A percentile compares a stretch with the other conserved stretches of the same genome.
Conservation (phyloP, 2,888 invertebrate genomes). For the Morpho helenor region DNA sequence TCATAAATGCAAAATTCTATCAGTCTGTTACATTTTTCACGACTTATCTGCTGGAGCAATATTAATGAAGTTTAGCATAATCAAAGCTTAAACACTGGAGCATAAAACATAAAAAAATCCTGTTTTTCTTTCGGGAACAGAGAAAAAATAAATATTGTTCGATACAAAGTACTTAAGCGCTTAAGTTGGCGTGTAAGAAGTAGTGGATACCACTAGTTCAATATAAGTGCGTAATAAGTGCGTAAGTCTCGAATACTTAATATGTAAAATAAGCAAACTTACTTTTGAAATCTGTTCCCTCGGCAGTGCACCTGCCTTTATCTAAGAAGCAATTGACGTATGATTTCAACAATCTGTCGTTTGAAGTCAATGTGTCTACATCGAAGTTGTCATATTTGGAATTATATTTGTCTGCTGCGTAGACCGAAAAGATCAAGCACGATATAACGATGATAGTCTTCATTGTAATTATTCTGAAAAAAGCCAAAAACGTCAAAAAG, state of each 20-base stretch:
- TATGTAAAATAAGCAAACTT: slow-evolving; percentile 44
- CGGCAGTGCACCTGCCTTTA: slow-evolving; percentile 84
- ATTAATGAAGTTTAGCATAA: too few species aligned
- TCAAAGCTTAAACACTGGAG: too few species aligned
- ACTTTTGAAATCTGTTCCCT: slow-evolving; percentile 86
- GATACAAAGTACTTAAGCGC: too few species aligned
- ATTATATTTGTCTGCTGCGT: slow-evolving; percentile 78
- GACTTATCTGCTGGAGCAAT: neutral
- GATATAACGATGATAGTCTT: slow-evolving; percentile 49
- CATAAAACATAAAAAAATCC: too few species aligned
- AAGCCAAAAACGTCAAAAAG: neutral
- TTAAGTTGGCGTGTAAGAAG: too few species aligned
- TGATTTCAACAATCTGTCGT: slow-evolving; percentile 83
- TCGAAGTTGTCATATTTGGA: slow-evolving; percentile 86
- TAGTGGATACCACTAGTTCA: too few species aligned
- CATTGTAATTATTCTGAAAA: slow-evolving; percentile 47
- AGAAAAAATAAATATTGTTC: too few species aligned
- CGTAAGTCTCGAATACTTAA: neutral
- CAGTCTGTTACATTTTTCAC: neutral
- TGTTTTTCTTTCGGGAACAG: too few species aligned
- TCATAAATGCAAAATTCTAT: too few species aligned
- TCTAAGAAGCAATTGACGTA: slow-evolving; percentile 86
- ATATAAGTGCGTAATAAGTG: too few species aligned
- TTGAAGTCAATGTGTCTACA: slow-evolving; percentile 83
- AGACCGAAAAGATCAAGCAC: slow-evolving; percentile 51